A percentile compares a stretch with the other conserved stretches of the same genome.
Conservation (phyloP, 2,113 vertebrate species). For the Isurus oxyrinchus region DNA sequence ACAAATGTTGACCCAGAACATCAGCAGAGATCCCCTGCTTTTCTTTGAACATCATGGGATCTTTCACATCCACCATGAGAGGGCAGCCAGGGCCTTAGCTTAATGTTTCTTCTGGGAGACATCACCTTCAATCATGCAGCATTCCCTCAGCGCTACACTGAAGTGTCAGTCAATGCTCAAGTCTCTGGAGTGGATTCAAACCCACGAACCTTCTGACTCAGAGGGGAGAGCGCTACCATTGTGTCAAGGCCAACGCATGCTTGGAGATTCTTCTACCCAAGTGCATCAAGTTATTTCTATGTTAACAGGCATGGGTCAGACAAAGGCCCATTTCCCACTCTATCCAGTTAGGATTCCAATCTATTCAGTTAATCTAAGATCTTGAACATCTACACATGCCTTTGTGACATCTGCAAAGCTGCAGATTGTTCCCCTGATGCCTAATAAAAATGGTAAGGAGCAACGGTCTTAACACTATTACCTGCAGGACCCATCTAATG, state of each 20-base stretch:
- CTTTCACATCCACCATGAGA: not conserved
- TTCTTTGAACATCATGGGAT: not conserved
- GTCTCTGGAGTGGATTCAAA: too few relatives aligned
- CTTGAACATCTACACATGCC: not conserved
- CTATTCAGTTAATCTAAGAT: not conserved
- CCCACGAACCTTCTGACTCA: too few relatives aligned
- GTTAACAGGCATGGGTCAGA: not conserved
- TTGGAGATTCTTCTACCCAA: not conserved
- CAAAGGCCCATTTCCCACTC: not conserved
- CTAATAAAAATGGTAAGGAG: not conserved
- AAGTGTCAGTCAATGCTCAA: too few relatives aligned
- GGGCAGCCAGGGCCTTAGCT: not conserved
- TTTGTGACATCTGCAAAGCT: not conserved
- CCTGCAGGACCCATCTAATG: not conserved
- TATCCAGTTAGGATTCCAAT: not conserved
- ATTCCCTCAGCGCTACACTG: too few relatives aligned
- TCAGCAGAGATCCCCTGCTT: not conserved
- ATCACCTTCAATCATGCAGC: too few relatives aligned
- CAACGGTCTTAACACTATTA: not conserved
- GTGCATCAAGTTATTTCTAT: not conserved
- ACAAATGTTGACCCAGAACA: not conserved
- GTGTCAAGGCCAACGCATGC: not conserved
- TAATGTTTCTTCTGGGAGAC: not conserved
- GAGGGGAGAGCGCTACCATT: not conserved
- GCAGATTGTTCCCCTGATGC: not conserved